These are phyloP conservation scores for Onchidella celtica DNA, from an alignment of 2,888 invertebrate genomes.

Conservation along the genomic window DNA sequence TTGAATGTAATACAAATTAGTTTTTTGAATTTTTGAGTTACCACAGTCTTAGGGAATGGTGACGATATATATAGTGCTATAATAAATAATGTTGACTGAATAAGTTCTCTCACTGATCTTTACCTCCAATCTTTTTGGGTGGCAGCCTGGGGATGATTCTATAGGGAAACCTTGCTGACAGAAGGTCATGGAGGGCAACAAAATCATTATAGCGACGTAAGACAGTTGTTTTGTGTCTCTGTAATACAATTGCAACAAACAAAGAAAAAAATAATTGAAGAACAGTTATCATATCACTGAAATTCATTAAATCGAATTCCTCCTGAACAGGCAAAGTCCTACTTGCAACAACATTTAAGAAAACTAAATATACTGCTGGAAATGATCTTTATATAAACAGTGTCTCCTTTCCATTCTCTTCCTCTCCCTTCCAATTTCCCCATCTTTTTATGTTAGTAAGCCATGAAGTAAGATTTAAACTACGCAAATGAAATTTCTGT, in stretches of 20 bases:
- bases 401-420: neutral
- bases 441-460: too few species aligned
- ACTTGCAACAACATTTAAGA: too few species aligned
- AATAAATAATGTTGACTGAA: too few species aligned
- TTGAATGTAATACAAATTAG: too few species aligned
- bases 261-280: neutral
- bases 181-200: slow-evolving; percentile 79
- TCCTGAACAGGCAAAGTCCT: too few species aligned
- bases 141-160: slow-evolving; percentile 79
- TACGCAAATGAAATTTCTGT: too few species aligned
- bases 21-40: too few species aligned
- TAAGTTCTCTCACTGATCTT: too few species aligned
- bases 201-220: slow-evolving; percentile 80
- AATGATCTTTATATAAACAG: neutral
- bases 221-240: slow-evolving; percentile 78
- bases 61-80: too few species aligned
- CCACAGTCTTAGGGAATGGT: too few species aligned
- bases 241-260: slow-evolving; percentile 53
- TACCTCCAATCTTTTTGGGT: slow-evolving; percentile 80
- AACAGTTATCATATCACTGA: neutral
- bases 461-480: too few species aligned
- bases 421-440: neutral
- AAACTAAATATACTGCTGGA: too few species aligned
- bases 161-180: slow-evolving; percentile 79
- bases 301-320: neutral